A percentile compares a stretch with the other conserved stretches of the same genome.
Evolutionary conservation across 2,113 vertebrate genomes (phyloP).

Genomic region (Harpagus bidentatus): DNA sequence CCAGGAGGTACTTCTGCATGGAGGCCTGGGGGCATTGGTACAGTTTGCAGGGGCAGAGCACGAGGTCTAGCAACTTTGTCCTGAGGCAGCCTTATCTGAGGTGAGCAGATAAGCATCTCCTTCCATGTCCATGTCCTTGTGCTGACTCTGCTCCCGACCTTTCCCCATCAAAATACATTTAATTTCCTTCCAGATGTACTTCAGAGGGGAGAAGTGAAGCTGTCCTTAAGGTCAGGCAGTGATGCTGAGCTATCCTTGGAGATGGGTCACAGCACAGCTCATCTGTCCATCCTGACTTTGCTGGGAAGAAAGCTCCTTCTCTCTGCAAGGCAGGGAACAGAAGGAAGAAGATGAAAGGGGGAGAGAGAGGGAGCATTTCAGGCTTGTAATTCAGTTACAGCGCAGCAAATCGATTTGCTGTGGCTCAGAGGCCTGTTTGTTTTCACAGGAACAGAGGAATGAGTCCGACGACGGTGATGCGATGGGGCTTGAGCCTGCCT

Average conservation of each 20-base stretch:
- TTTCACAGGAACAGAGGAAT: not conserved
- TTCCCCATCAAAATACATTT: not conserved
- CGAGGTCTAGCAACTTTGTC: not conserved
- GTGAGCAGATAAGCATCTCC: not conserved
- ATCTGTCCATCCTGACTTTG: not conserved
- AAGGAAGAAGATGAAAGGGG: conserved; percentile 25
- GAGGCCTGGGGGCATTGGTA: not conserved
- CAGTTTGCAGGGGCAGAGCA: not conserved
- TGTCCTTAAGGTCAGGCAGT: not conserved
- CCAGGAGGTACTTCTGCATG: not conserved
- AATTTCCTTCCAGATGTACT: not conserved
- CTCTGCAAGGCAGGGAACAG: not conserved
- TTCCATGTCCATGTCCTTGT: not conserved
- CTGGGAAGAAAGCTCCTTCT: not conserved
- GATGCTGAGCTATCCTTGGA: not conserved
- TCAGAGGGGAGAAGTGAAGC: not conserved
- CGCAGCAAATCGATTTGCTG: conserved; percentile 6
- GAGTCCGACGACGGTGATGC: not conserved
- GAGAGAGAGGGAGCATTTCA: conserved; percentile 22
- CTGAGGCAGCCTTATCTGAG: not conserved
- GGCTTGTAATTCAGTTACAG: conserved; percentile 63
- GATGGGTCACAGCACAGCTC: not conserved
- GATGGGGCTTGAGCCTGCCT: rapidly evolving
- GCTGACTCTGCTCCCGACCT: not conserved
- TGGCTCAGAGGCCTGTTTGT: conserved; percentile 34